A percentile compares a stretch with the other conserved stretches of the same genome.
These are phyloP conservation scores for Meda fulgida DNA, from an alignment of 2,797 vertebrate species.

Conservation along the genomic window DNA sequence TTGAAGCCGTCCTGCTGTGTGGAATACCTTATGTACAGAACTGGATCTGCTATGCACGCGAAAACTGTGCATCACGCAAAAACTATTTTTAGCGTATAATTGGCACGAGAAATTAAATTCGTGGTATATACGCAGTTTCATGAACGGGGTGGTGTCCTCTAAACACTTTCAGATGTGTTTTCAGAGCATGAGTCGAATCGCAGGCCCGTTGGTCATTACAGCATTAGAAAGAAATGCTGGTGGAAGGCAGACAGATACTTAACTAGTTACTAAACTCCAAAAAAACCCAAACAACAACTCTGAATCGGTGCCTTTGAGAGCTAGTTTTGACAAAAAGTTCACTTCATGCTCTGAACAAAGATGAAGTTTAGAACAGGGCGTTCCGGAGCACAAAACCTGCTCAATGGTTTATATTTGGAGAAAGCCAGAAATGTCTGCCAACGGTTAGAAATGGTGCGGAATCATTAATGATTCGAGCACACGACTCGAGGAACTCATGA, in stretches of 20 bases:
- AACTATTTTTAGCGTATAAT: no score
- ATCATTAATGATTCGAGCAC: background rate
- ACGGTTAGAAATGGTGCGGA: background rate
- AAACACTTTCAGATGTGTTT: background rate
- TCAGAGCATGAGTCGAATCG: background rate
- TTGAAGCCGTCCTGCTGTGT: no score
- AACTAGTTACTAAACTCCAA: background rate
- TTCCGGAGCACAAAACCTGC: background rate
- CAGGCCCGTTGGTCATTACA: background rate
- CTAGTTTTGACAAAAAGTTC: conserved; percentile 11
- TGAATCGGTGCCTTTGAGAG: background rate
- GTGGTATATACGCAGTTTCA: no score
- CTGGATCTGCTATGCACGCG: no score
- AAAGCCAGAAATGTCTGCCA: background rate
- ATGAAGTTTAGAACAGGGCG: conserved; percentile 9
- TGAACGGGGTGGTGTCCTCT: no score
- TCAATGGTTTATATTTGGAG: background rate
- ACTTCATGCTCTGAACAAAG: conserved; percentile 15
- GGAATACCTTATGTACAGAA: no score
- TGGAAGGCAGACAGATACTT: background rate
- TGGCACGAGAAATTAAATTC: no score
- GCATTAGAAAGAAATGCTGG: background rate
- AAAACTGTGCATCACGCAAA: no score
- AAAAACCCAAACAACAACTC: background rate
- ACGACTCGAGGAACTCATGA: background rate